phyloP scores from a whole-genome alignment of 2,797 vertebrate genomes.

The Manis crassicaudata region DNA sequence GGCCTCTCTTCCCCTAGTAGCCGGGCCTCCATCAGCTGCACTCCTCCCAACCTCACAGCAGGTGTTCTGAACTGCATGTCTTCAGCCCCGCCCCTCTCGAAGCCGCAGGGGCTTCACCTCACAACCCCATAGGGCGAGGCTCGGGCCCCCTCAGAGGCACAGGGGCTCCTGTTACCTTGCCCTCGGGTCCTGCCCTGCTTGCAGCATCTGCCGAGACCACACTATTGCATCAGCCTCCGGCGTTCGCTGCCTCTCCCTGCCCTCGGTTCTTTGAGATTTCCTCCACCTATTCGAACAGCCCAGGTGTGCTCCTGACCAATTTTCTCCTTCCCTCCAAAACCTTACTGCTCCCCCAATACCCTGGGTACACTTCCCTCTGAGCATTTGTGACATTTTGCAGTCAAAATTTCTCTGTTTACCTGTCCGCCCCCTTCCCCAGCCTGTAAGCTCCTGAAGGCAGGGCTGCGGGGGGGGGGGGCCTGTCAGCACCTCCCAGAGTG shows the following conservation, averaged over 20 bases:
- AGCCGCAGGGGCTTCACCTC: background rate
- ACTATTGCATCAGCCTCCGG: no score
- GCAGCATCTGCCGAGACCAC: background rate
- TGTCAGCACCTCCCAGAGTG: rapidly evolving
- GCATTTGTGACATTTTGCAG: background rate
- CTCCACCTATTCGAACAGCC: no score
- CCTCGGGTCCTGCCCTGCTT: background rate
- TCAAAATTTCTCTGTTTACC: background rate
- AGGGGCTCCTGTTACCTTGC: background rate
- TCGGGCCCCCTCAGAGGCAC: background rate
- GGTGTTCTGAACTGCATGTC: background rate
- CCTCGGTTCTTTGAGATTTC: background rate
- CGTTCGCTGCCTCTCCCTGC: background rate
- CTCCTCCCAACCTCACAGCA: background rate
- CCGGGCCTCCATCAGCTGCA: background rate
- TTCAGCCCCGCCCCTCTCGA: background rate
- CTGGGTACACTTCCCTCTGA: background rate
- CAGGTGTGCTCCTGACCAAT: no score
- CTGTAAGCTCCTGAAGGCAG: background rate
- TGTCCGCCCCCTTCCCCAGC: background rate
- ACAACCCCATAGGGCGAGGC: background rate
- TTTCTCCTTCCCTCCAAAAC: background rate
- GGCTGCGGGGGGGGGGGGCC: background rate
- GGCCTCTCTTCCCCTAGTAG: background rate
- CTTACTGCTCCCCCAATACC: background rate